Percentiles rank a stretch among this genome's conserved stretches.
Evolutionary conservation across 2,113 vertebrate genomes (phyloP).

Genomic region (Gavia stellata): DNA sequence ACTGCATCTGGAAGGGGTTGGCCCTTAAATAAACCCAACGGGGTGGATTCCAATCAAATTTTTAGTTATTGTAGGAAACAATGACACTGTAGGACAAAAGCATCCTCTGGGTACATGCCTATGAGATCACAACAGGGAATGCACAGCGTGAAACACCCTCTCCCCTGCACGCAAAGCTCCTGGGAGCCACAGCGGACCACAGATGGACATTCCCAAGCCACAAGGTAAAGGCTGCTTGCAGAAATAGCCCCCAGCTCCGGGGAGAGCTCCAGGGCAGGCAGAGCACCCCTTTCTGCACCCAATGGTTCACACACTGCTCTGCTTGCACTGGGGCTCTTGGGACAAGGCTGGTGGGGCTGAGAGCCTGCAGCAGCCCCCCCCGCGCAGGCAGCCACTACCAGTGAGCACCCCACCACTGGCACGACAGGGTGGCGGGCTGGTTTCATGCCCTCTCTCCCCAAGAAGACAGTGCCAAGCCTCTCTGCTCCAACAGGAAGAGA

Average conservation of each 20-base stretch:
- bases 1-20: rapidly evolving
- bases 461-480: neutral
- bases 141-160: neutral
- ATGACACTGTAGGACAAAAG: neutral
- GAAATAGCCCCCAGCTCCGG: neutral
- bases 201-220: neutral
- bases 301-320: neutral
- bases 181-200: neutral
- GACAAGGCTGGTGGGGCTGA: neutral
- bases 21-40: rapidly evolving
- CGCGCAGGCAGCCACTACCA: neutral
- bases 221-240: neutral
- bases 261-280: neutral
- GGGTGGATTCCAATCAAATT: no score
- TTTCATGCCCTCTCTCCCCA: neutral
- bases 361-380: neutral
- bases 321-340: neutral
- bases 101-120: neutral
- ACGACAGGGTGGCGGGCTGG: neutral
- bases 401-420: neutral
- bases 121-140: neutral
- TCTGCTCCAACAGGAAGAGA: neutral
- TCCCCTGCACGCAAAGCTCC: neutral
- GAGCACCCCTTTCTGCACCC: neutral
- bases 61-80: neutral